Percentiles rank a stretch among this genome's conserved stretches.
phyloP scores from a whole-genome alignment of 2,797 vertebrate genomes.

The Poecile montanus region DNA sequence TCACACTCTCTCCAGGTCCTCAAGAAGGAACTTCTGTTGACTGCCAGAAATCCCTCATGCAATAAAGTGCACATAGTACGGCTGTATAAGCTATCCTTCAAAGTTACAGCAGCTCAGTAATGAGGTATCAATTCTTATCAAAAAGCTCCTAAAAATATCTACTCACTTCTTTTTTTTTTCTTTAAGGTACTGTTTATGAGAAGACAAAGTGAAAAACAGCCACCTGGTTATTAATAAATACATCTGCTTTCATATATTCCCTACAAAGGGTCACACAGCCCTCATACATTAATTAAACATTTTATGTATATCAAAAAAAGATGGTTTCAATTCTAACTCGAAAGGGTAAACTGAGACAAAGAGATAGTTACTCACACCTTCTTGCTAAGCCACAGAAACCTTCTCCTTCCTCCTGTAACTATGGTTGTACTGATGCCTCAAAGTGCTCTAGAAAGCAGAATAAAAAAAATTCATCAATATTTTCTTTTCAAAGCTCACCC shows the following conservation, averaged over 20 bases:
- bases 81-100: slow-evolving; percentile 1
- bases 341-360: neutral
- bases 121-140: neutral
- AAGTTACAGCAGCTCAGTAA: slow-evolving; percentile 17
- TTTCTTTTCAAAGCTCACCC: neutral
- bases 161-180: neutral
- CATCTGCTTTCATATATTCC: neutral
- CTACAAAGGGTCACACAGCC: neutral
- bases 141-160: slow-evolving; percentile 7
- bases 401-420: neutral
- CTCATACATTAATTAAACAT: neutral
- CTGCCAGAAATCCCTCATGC: slow-evolving; percentile 40
- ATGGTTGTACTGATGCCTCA: neutral
- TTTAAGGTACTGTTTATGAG: neutral
- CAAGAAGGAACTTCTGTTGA: slow-evolving; percentile 45
- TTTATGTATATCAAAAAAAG: neutral
- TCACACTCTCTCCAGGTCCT: slow-evolving; percentile 14
- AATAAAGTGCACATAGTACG: neutral
- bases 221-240: slow-evolving; percentile 5
- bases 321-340: neutral
- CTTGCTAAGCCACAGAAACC: neutral
- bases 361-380: neutral
- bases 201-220: neutral
- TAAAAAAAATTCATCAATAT: neutral
- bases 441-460: neutral